Evolutionary conservation across 2,113 vertebrate genomes (phyloP), one percentile per base, ranked within the genome.

Genomic region (Phodopus roborovskii): DNA sequence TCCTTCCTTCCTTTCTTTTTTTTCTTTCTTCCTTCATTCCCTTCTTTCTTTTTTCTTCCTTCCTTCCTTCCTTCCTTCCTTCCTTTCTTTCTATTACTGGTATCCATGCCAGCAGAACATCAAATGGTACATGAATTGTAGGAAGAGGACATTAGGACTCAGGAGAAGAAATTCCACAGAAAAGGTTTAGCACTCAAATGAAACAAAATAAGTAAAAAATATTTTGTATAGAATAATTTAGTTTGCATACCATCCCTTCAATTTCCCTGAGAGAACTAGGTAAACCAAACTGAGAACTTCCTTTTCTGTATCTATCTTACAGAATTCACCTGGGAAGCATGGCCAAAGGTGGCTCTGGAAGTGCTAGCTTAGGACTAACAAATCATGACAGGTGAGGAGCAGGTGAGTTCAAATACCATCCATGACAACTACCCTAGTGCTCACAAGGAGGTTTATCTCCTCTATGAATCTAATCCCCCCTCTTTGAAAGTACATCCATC

Each of bases 91-190:
- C 5, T 36, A n/a, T 39, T 10, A 7, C 28, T 33, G 2, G 3
- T 71, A 20, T 24, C 26, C 66, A 12, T 30, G 3, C 4, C 39
- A 17, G 9, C 36, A 88, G 28, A 33, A 11, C 19, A 13, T 36
- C 16, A 68, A 66, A 50, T 7, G 0, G 2, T 62, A 6, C 3
- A 10, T 1, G 7, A 4, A n/a, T 1, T 33, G 36, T 24, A 50
- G 48, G 7, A 90, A 50, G 33, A 33, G 0, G 33, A 30, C 33
- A 81, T 58, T 16, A 36, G 11, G 3, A 75, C 16, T 33, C 53
- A 45, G 0, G 12, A n/a, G 17, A 22, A 83, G 50, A 75, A 74
- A 95, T 82, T 42, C 39, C 10, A 82, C 15, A 89, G 19, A 82
- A 39, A 62, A 45, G 12, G 24, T 5, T 50, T 53, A 30, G 10